Evolutionary conservation across 2,888 invertebrate genomes (phyloP).

Genomic region (Pollenia labialis): DNA sequence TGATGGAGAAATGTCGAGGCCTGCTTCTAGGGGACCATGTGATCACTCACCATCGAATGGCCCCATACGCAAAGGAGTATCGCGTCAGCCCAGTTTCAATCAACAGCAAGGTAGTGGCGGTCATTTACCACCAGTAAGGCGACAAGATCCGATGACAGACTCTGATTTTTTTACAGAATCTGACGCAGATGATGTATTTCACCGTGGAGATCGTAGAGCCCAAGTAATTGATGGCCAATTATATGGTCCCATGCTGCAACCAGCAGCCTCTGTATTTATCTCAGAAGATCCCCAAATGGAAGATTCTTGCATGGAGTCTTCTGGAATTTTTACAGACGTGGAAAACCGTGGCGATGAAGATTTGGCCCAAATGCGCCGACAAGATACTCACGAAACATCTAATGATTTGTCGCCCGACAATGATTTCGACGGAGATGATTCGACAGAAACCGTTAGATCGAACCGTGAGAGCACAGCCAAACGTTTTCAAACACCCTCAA

Average conservation of each 20-base stretch:
- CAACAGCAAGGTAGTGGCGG: conserved; percentile 77
- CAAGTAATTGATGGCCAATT: conserved; percentile 95
- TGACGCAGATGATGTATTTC: conserved; percentile 90
- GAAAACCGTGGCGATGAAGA: conserved; percentile 89
- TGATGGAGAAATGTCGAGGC: conserved; percentile 94
- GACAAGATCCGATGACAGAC: conserved; percentile 94
- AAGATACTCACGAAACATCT: conserved; percentile 79
- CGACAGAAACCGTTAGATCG: conserved; percentile 85
- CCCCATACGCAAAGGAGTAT: conserved; percentile 80
- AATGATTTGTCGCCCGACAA: conserved; percentile 79
- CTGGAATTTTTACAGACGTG: conserved; percentile 94
- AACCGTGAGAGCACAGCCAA: conserved; percentile 77
- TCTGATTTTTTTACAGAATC: conserved; percentile 96
- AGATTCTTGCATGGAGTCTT: conserved; percentile 94
- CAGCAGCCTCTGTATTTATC: conserved; percentile 85
- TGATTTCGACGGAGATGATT: conserved; percentile 79
- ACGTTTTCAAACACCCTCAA: conserved; percentile 52
- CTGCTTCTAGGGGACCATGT: conserved; percentile 91
- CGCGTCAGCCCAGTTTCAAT: conserved; percentile 84
- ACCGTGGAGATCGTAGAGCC: conserved; percentile 90
- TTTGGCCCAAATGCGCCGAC: conserved; percentile 83
- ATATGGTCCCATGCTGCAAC: conserved; percentile 87
- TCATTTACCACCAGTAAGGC: conserved; percentile 86
- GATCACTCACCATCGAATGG: conserved; percentile 89
- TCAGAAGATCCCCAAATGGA: conserved; percentile 86